Evolutionary conservation across 2,113 vertebrate genomes (phyloP).

Genomic region (Chionis minor): DNA sequence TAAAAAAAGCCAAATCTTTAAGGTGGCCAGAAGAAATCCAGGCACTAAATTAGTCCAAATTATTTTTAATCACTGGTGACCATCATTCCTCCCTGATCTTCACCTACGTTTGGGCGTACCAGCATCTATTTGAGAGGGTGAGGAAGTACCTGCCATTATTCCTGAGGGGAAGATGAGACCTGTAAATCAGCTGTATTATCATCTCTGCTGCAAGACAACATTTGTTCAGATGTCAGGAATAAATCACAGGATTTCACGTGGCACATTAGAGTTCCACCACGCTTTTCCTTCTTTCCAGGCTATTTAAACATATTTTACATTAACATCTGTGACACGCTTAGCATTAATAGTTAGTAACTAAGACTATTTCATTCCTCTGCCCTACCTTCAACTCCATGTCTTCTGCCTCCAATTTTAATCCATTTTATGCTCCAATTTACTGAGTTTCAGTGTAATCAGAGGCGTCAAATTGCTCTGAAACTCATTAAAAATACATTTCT

Average conservation of each 20-base stretch:
- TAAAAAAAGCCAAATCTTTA: background rate
- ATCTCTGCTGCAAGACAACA: background rate
- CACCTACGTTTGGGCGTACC: background rate
- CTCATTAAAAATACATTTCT: background rate
- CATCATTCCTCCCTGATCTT: accelerated
- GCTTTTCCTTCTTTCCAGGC: background rate
- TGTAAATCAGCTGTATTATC: background rate
- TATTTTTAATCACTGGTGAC: background rate
- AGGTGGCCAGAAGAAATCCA: background rate
- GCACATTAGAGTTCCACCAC: background rate
- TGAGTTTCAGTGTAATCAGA: background rate
- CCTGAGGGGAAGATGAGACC: background rate
- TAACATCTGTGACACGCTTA: background rate
- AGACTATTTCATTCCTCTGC: background rate
- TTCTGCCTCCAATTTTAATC: background rate
- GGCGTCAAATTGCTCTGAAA: background rate
- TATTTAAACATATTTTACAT: background rate
- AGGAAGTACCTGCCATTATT: background rate
- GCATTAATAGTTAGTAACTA: background rate
- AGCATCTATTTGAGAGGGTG: background rate
- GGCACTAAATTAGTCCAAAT: background rate
- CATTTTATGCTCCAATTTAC: background rate
- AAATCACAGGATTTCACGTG: background rate
- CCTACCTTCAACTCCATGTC: background rate
- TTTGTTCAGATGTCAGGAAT: background rate